A percentile compares a stretch with the other conserved stretches of the same genome.
Evolutionary conservation across 1,140 invertebrate species (phyloP).

Genomic region (Cecropterus lyciades): DNA sequence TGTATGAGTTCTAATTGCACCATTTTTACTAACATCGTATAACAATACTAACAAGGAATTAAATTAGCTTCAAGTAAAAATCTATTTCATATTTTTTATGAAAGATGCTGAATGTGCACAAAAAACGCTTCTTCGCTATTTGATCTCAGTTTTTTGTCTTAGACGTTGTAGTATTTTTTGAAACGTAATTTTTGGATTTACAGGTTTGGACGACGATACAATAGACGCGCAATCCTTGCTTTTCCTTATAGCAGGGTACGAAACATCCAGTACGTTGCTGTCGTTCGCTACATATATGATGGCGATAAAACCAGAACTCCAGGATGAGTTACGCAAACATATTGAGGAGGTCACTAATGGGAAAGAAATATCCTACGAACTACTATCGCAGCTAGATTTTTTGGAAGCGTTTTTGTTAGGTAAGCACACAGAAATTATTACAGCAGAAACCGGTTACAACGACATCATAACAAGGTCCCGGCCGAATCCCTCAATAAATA

Average conservation of each 20-base stretch:
- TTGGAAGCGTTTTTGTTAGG: constrained; percentile 84
- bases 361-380: constrained; percentile 84
- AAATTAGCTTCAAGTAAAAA: neutral
- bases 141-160: too few relatives aligned
- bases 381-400: constrained; percentile 82
- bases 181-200: constrained; percentile 39
- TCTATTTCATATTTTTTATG: too few relatives aligned
- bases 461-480: too few relatives aligned
- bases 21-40: too few relatives aligned
- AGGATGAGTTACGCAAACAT: constrained; percentile 86
- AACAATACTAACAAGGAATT: too few relatives aligned
- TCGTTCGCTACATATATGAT: constrained; percentile 85
- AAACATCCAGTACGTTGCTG: constrained; percentile 82
- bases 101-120: too few relatives aligned
- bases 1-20: neutral
- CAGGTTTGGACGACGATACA: constrained; percentile 75
- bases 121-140: too few relatives aligned
- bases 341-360: constrained; percentile 80
- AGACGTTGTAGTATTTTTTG: too few relatives aligned
- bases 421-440: too few relatives aligned
- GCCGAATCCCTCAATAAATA: too few relatives aligned
- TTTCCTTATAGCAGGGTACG: constrained; percentile 82
- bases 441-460: too few relatives aligned
- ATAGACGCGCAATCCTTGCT: constrained; percentile 75
- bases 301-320: constrained; percentile 86